These are phyloP conservation scores for Andrena minutula DNA, from an alignment of 2,888 invertebrate genomes.

Conservation along the genomic window DNA sequence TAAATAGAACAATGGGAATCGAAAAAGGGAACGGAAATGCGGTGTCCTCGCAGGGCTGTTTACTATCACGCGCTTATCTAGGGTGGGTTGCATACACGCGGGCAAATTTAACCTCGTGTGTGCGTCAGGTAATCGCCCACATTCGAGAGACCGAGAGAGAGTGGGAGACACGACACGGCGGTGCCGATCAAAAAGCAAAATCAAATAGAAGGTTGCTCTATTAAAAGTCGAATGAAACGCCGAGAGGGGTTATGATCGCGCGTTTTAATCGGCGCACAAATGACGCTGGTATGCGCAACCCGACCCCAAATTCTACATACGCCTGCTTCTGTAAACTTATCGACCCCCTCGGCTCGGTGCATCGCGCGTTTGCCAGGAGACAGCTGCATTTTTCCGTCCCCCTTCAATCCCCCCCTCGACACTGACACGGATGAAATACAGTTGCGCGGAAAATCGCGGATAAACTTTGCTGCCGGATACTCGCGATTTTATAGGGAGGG, in stretches of 20 bases:
- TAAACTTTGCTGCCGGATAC: constrained; percentile 22
- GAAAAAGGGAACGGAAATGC: constrained; percentile 40
- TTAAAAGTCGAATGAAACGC: constrained; percentile 77
- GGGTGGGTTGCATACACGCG: not conserved
- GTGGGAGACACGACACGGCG: constrained; percentile 3
- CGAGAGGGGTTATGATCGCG: constrained; percentile 70
- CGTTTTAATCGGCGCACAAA: constrained; percentile 70
- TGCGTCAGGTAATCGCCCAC: too few species aligned
- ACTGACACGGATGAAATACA: constrained; percentile 20
- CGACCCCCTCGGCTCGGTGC: not conserved
- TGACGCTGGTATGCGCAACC: constrained; percentile 43
- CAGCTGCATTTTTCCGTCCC: constrained; percentile 8
- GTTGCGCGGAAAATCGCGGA: constrained; percentile 32
- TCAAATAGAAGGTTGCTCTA: constrained; percentile 75
- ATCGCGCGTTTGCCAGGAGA: constrained; percentile 3
- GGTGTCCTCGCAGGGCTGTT: constrained; percentile 37
- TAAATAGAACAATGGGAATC: constrained; percentile 51
- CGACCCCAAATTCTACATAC: constrained; percentile 31
- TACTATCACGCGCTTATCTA: constrained; percentile 34
- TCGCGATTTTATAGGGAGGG: constrained; percentile 27
- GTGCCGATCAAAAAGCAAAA: constrained; percentile 67
- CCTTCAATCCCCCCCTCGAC: not conserved
- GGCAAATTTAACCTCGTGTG: constrained; percentile 1
- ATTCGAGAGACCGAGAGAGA: too few species aligned
- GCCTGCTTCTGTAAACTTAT: constrained; percentile 43